phyloP scores from a whole-genome alignment of 2,888 invertebrate species.

The Penaeus monodon region DNA sequence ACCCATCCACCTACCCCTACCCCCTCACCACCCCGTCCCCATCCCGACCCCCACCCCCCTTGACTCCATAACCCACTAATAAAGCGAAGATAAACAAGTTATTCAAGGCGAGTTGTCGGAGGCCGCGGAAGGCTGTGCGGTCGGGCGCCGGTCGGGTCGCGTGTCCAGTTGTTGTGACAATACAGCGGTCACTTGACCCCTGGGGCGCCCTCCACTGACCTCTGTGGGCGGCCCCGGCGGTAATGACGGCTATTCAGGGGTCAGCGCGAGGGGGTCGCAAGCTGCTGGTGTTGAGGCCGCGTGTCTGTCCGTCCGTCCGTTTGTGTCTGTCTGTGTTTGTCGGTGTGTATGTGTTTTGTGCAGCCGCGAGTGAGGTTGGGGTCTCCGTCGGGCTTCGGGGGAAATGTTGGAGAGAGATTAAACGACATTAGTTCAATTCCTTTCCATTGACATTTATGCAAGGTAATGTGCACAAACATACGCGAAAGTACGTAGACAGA shows the following conservation, averaged over 20 bases:
- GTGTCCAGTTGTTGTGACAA: constrained; percentile 48
- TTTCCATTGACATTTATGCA: too few species aligned
- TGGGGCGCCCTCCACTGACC: constrained; percentile 33
- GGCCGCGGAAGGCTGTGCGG: background rate
- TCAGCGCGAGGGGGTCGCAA: background rate
- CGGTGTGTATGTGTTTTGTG: too few species aligned
- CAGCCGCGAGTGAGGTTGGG: too few species aligned
- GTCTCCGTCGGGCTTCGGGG: too few species aligned
- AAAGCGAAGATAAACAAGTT: constrained; percentile 9
- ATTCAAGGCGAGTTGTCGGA: background rate
- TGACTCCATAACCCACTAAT: too few species aligned
- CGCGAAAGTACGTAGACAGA: too few species aligned
- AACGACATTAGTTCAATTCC: too few species aligned
- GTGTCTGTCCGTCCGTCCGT: constrained; percentile 6
- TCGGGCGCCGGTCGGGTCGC: constrained; percentile 13
- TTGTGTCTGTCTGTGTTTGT: constrained; percentile 5
- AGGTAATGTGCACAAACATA: too few species aligned
- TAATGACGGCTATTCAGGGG: constrained; percentile 50
- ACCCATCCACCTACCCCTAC: too few species aligned
- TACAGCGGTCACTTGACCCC: constrained; percentile 40
- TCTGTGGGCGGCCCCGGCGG: constrained; percentile 37
- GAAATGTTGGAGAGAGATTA: too few species aligned
- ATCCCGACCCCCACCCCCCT: too few species aligned
- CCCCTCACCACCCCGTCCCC: too few species aligned
- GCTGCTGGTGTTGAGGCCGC: constrained; percentile 3